These are phyloP conservation scores for Montipora sp. DNA, from an alignment of 64 coral and sea anemone genomes.

Conservation along the genomic window DNA sequence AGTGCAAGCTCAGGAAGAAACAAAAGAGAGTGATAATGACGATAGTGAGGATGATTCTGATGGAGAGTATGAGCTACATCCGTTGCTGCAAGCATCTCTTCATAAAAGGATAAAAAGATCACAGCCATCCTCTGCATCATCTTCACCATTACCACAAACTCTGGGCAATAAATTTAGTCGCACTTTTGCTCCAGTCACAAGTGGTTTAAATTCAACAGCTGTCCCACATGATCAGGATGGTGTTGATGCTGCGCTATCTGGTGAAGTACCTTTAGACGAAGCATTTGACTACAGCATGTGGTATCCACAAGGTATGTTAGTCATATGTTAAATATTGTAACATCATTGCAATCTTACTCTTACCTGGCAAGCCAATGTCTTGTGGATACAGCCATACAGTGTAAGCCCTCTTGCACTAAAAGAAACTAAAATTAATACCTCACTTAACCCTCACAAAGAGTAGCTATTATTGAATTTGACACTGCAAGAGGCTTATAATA, in stretches of 20 bases:
- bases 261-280: not conserved
- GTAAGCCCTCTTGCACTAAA: too few species aligned
- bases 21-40: conserved; percentile 8
- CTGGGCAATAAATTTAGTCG: conserved; percentile 43
- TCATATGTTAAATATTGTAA: too few species aligned
- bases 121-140: conserved; percentile 59
- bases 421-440: too few species aligned
- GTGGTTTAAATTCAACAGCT: conserved; percentile 1
- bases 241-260: not conserved
- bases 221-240: conserved; percentile 1
- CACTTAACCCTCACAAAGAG: too few species aligned
- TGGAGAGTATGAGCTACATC: conserved; percentile 95
- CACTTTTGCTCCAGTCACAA: conserved; percentile 31
- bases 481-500: too few species aligned
- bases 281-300: conserved; percentile 36
- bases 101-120: conserved; percentile 63
- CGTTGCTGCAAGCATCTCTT: conserved; percentile 88
- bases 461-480: too few species aligned
- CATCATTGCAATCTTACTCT: too few species aligned
- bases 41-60: conserved; percentile 87
- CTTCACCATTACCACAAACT: conserved; percentile 57
- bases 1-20: conserved; percentile 43
- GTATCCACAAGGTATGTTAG: conserved; percentile 41
- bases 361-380: too few species aligned
- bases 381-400: too few species aligned